Evolutionary conservation across 2,888 invertebrate species (phyloP).

Genomic region (Lathronympha strigana): DNA sequence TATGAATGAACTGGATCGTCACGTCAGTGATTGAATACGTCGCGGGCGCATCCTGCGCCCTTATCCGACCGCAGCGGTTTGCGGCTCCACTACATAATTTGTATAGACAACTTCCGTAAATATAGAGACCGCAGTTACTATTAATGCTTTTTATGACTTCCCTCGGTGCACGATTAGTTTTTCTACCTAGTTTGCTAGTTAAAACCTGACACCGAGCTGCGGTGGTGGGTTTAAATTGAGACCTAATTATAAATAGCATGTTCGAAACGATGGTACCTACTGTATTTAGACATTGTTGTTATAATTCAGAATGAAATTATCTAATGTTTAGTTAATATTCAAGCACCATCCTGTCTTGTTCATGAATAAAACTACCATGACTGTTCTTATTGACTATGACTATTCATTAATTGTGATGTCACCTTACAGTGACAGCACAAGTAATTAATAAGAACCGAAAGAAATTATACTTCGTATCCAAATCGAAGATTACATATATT

Average conservation of each 20-base stretch:
- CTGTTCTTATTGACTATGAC: no score
- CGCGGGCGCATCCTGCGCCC: constrained; percentile 34
- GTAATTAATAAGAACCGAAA: no score
- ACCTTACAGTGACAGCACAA: no score
- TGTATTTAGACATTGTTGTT: no score
- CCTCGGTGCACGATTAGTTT: constrained; percentile 63
- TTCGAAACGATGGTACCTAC: no score
- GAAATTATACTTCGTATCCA: no score
- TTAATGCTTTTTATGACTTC: constrained; percentile 70
- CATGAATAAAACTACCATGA: no score
- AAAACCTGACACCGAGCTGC: constrained; percentile 25
- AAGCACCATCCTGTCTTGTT: no score
- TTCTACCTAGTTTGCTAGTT: constrained; percentile 37
- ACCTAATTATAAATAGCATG: neutral
- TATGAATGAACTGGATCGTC: constrained; percentile 12
- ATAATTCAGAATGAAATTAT: no score
- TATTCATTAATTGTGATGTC: no score
- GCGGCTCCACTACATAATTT: constrained; percentile 70
- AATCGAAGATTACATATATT: no score
- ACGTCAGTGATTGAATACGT: constrained; percentile 35
- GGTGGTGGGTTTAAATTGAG: neutral
- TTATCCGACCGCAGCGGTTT: constrained; percentile 60
- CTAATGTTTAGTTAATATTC: no score
- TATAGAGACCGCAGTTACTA: constrained; percentile 78
- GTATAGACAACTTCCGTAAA: constrained; percentile 78